These are phyloP conservation scores for Xiphorhynchus erythropygius DNA, from an alignment of 2,797 vertebrate species.

Conservation along the genomic window DNA sequence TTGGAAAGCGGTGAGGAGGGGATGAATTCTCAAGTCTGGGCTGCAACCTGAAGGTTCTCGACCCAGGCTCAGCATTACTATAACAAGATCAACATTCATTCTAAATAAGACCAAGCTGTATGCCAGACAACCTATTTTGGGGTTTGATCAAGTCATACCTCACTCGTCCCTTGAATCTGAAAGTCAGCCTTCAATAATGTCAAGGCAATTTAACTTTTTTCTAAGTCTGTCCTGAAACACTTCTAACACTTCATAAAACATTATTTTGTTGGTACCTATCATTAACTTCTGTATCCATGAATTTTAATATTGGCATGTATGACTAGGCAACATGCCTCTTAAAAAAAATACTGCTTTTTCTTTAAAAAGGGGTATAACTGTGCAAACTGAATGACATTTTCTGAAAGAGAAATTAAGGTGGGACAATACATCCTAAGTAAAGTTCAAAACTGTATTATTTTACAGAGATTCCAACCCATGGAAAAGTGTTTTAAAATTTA, in stretches of 20 bases:
- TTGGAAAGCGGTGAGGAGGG: neutral
- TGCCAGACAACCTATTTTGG: neutral
- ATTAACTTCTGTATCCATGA: conserved; percentile 10
- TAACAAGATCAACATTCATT: conserved; percentile 4
- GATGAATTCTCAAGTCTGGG: neutral
- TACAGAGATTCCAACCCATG: neutral
- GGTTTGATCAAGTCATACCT: conserved; percentile 4
- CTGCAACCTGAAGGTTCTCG: neutral
- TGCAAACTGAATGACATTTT: neutral
- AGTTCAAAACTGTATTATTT: neutral
- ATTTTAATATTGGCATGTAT: neutral
- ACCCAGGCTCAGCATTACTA: neutral
- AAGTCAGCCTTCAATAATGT: conserved; percentile 1
- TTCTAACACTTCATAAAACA: conserved; percentile 43
- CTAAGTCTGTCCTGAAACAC: neutral
- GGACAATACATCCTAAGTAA: neutral
- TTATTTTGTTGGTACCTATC: conserved; percentile 11
- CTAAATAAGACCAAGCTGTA: neutral
- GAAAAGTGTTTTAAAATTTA: neutral
- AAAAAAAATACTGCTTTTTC: neutral
- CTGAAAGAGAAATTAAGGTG: conserved; percentile 29
- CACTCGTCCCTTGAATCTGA: neutral
- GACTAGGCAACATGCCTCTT: neutral
- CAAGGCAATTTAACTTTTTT: neutral
- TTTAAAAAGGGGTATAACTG: neutral